These are phyloP conservation scores for Pseudanteris insignis DNA, from an alignment of 2,888 invertebrate species.

Conservation along the genomic window DNA sequence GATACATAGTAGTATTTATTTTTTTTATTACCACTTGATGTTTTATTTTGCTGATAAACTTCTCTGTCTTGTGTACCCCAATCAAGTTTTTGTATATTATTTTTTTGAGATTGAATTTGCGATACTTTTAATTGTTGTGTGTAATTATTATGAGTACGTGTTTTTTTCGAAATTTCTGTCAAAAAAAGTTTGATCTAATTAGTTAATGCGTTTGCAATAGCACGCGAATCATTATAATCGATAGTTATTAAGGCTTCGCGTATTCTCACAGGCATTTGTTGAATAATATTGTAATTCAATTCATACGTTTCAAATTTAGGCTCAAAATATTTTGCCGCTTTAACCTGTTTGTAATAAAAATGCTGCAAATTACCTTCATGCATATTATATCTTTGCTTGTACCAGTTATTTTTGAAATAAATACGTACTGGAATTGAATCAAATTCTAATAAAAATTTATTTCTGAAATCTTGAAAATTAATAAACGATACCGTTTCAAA, in stretches of 20 bases:
- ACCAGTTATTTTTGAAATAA: slow-evolving; percentile 8
- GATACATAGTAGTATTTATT: not conserved
- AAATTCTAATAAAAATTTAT: too few species aligned
- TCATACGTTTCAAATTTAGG: slow-evolving; percentile 6
- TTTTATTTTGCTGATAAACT: too few species aligned
- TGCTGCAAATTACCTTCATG: not conserved
- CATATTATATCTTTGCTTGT: slow-evolving; percentile 1
- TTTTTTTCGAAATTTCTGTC: slow-evolving; percentile 4
- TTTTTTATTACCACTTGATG: not conserved
- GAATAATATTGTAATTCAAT: slow-evolving; percentile 8
- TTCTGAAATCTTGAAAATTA: slow-evolving; percentile 5
- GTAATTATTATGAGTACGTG: not conserved
- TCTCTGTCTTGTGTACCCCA: too few species aligned
- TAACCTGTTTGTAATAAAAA: slow-evolving; percentile 1
- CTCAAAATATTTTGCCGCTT: not conserved
- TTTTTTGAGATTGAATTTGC: not conserved
- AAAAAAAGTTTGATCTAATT: not conserved
- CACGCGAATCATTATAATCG: not conserved
- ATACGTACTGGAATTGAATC: slow-evolving; percentile 3
- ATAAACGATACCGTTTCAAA: slow-evolving; percentile 2
- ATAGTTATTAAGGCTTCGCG: slow-evolving; percentile 1
- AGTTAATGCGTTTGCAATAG: not conserved
- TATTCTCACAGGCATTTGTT: slow-evolving; percentile 1
- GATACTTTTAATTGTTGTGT: slow-evolving; percentile 3
- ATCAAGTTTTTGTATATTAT: too few species aligned